Evolutionary conservation across 2,113 vertebrate species (phyloP), one percentile per base, ranked within the genome.

Genomic region (Athene cunicularia): DNA sequence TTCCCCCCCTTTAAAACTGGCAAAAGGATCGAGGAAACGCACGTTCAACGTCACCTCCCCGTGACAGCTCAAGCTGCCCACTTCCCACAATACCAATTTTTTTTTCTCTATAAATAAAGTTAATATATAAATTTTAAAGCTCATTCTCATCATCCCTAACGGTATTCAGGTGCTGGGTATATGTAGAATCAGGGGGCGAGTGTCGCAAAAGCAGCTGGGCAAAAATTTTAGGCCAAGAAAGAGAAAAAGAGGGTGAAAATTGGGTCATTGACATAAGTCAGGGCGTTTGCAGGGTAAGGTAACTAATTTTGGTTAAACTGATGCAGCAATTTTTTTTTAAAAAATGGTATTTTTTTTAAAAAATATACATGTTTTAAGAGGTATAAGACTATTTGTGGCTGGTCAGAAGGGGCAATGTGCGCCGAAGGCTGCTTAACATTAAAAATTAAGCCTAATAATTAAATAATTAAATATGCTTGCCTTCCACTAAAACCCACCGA

Each of bases 21-120:
- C 26, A 11, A 30, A 30, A 24, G 30, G 33, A 16, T 35, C 3
- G 10, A 20, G 26, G 30, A 45, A 7, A 18, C 3, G 3, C 14
- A 11, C 0, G 5, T 33, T 43, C 23, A 2, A 18, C 18, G 3
- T 39, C 14, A 5, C 6, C 32, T 55, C 2, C 2, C n/a, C 6
- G 6, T 12, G 28, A 4, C 56, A 28, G 23, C 45, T 30, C 24
- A 11, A 41, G 30, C 15, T 41, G 35, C n/a, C 19, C 5, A 2
- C 27, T n/a, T 50, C 43, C 30, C 24, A 22, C 43, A 13, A 28
- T 0, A 28, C 8, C 56, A 37, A 37, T n/a, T 20, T 39, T 45
- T 75, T 22, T 24, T 28, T 17, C 7, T 17, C 11, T 17, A 22
- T 10, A 39, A 37, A 77, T 32, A 19, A 12, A 76, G 15, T 30